Conservation (phyloP, 2,797 vertebrate species). For the Anguilla obscura region DNA sequence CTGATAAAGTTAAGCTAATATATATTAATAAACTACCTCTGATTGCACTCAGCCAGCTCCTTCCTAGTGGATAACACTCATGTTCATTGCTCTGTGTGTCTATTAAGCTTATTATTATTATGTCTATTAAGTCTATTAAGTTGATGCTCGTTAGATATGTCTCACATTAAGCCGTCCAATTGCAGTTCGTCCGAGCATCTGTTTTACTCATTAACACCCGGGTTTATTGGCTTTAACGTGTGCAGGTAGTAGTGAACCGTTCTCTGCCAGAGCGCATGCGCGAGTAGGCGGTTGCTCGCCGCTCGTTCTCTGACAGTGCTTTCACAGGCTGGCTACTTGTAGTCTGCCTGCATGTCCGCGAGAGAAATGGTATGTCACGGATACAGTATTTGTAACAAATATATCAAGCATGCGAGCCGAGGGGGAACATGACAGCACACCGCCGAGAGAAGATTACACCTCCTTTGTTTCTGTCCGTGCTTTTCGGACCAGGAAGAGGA, state of each 20-base stretch:
- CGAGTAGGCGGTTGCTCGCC: slow-evolving; percentile 48
- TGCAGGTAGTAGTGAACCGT: slow-evolving; percentile 15
- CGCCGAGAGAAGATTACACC: slow-evolving; percentile 49
- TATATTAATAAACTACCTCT: neutral
- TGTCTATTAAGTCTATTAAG: neutral
- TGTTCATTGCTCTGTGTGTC: neutral
- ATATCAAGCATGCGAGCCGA: slow-evolving; percentile 54
- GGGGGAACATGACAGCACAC: slow-evolving; percentile 68
- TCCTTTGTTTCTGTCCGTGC: slow-evolving; percentile 45
- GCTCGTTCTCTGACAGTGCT: slow-evolving; percentile 34
- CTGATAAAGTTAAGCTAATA: neutral
- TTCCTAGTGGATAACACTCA: neutral
- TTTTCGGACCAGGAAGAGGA: slow-evolving; percentile 46
- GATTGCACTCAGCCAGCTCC: neutral
- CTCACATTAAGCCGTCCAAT: neutral
- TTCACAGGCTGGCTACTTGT: slow-evolving; percentile 41
- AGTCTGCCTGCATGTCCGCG: slow-evolving; percentile 44
- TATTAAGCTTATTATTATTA: too few species aligned
- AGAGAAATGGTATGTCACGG: slow-evolving; percentile 39
- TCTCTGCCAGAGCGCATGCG: slow-evolving; percentile 63
- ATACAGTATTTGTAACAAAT: slow-evolving; percentile 33
- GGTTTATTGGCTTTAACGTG: slow-evolving; percentile 8
- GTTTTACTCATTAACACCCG: neutral
- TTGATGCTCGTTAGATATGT: neutral
- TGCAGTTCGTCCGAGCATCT: neutral